These are phyloP conservation scores for Lithophane semibrunnea DNA, from an alignment of 2,888 invertebrate species.

Conservation along the genomic window DNA sequence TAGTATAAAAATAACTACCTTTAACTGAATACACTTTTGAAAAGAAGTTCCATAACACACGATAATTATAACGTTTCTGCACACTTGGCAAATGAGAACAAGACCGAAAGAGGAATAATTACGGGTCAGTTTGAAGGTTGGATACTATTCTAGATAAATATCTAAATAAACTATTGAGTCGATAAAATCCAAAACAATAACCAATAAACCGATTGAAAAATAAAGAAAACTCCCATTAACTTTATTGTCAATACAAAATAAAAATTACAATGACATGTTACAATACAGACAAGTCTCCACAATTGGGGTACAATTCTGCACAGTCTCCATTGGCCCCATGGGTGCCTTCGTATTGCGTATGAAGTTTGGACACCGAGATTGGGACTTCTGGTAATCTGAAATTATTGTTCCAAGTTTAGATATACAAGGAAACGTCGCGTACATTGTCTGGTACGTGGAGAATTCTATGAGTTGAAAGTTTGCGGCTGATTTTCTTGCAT, in stretches of 20 bases:
- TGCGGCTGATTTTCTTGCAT: constrained; percentile 17
- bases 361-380: constrained; percentile 76
- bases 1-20: no score
- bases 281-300: constrained; percentile 56
- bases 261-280: constrained; percentile 20
- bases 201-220: constrained; percentile 4
- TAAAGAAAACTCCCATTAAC: constrained; percentile 26
- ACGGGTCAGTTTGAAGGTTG: neutral
- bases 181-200: neutral
- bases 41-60: no score
- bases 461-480: constrained; percentile 30
- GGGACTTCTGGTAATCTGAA: constrained; percentile 87
- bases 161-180: neutral
- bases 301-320: constrained; percentile 74
- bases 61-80: no score
- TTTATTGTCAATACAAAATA: constrained; percentile 53
- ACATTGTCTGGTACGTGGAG: constrained; percentile 32
- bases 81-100: no score
- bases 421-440: constrained; percentile 51
- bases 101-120: no score
- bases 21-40: no score
- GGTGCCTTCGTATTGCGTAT: constrained; percentile 87
- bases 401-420: constrained; percentile 68
- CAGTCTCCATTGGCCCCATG: constrained; percentile 78
- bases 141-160: neutral